Base-by-base conservation (phyloP, 1,140 invertebrate species). In the Scaptomyza montana region DNA sequence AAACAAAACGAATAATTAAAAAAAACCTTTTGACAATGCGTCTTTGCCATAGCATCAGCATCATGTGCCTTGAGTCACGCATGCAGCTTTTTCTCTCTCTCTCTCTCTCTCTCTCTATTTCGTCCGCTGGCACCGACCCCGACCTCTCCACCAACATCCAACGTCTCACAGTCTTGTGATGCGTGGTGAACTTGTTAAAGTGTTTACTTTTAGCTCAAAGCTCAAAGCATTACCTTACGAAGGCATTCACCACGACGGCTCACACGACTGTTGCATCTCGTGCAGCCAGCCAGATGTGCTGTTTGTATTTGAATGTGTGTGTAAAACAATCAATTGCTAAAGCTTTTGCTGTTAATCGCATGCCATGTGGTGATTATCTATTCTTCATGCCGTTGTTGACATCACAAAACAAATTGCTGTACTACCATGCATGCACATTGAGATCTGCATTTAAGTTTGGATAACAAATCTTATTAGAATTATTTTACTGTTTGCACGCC, bases 51-150 rank as follows among this genome's bases (percentile, higher is more conserved):
- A 53, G 21, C 3, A 25, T 1, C 47, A 45, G 60, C 67, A 67
- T 78, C 76, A 78, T 78, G 76, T 76, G 76, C 73, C 72, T 66
- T 60, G 43, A 67, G 76, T 78, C 76, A 78, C 76, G 76, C 73
- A 76, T 64, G 45, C 73, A 67, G 59, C 59, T 59, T 63, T 59
- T 68, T 61, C n/a, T n/a, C 16, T 46, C 28, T 47, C 33, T 57
- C 43, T 2, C 21, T 25, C 21, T 33, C 30, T 33, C 30, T 10
- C 36, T 39, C 36, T 46, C 36, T 49, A 6, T 16, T 53, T 63
- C 41, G n/a, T 1, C 30, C 30, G 4, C 30, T 30, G 28, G 3
- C 12, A 61, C 21, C 19, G 43, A 9, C 36, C 45, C 13, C 28
- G 25, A 10, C 36, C 10, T 43, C 39, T 46, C 25, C 33, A 36